Evolutionary conservation across 1,140 invertebrate genomes (phyloP), one percentile per base, ranked within the genome.

Genomic region (Pemphigus obesinymphae): DNA sequence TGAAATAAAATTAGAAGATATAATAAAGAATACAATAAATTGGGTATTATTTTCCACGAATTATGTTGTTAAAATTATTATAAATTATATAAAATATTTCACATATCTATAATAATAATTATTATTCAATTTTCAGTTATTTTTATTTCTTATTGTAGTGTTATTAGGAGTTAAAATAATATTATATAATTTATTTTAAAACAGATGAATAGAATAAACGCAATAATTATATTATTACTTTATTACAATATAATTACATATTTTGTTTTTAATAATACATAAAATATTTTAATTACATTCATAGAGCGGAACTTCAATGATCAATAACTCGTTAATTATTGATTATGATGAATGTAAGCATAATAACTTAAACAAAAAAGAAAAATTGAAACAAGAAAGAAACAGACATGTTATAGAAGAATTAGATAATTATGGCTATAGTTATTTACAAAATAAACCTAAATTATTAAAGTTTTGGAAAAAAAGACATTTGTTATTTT

Each of bases 401-500:
- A 43, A 31, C 17, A 43, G n/a, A 45, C 40, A 26, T 45, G 1
- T 6, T 37, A 29, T 15, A 2, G 48, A 61, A 43, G 15, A 80
- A 29, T 45, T 80, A 29, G 3, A 80, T 45, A 80, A 10, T n/a
- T 10, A 43, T 43, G 76, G 76, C 23, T 63, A 61, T 43, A 61
- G 37, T 0, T 93, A 95, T 85, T 89, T 95, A 29, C 87, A 87
- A 20, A 88, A 88, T 58, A 91, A 95, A 85, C 88, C 90, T 11
- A 89, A 88, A 26, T 87, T 97, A 85, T 87, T 89, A 43, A 97
- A 97, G 85, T 98, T 95, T 86, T 98, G 95, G 95, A 88, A 90
- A 2, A 94, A 95, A 85, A 88, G 96, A 66, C 97, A 96, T 87
- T 90, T 93, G 0, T 86, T 98, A 0, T 98, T 98, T 85, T 93